Conservation (phyloP, 2,113 vertebrate genomes). For the Saguinus imperator region DNA sequence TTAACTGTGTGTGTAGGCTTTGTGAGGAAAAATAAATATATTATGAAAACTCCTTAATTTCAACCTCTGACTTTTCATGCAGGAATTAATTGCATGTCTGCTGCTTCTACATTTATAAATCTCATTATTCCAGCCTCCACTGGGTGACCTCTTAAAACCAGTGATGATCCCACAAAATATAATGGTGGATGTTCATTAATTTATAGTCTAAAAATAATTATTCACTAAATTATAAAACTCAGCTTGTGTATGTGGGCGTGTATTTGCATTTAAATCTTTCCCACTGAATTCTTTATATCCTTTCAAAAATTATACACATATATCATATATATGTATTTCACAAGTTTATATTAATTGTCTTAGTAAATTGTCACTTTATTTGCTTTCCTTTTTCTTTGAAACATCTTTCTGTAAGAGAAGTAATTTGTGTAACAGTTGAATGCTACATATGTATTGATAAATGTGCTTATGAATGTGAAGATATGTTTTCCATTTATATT, state of each 20-base stretch:
- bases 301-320: background rate
- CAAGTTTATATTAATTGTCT: background rate
- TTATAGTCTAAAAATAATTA: slow-evolving; percentile 15
- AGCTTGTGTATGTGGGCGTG: background rate
- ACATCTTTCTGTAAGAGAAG: background rate
- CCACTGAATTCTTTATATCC: background rate
- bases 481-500: background rate
- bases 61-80: slow-evolving; percentile 15
- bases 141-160: background rate
- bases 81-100: background rate
- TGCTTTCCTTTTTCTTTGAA: background rate
- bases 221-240: slow-evolving; percentile 28
- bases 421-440: background rate
- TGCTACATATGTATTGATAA: background rate
- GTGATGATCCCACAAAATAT: background rate
- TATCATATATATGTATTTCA: background rate
- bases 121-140: background rate
- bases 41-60: background rate
- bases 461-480: background rate
- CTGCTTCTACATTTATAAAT: background rate
- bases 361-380: background rate
- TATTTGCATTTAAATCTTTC: background rate
- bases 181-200: background rate
- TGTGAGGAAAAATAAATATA: background rate
- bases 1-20: background rate